These are phyloP conservation scores for Plumapathes pennacea DNA, from an alignment of 92 coral and sea anemone species.

Conservation along the genomic window DNA sequence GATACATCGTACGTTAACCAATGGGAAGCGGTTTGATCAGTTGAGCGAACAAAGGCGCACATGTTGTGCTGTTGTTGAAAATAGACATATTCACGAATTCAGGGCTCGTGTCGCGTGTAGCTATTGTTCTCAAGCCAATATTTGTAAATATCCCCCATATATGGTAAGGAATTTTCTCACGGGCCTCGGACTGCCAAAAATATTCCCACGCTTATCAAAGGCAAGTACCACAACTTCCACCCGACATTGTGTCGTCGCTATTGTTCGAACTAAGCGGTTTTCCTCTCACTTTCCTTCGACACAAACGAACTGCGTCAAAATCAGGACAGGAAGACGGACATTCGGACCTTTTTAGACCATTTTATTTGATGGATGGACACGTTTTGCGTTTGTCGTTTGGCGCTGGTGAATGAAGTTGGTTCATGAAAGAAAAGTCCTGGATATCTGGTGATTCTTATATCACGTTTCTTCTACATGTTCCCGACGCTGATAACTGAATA, in stretches of 20 bases:
- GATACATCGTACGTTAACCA: constrained; percentile 65
- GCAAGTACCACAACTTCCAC: constrained; percentile 41
- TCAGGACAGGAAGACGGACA: neutral
- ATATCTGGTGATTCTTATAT: too few species aligned
- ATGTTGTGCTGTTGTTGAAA: constrained; percentile 69
- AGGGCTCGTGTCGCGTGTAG: constrained; percentile 86
- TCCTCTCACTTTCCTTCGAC: constrained; percentile 12
- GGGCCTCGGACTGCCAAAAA: constrained; percentile 90
- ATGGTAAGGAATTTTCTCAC: constrained; percentile 97
- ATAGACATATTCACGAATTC: constrained; percentile 46
- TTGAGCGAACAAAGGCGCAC: constrained; percentile 72
- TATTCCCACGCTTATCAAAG: constrained; percentile 96
- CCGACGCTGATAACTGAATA: too few species aligned
- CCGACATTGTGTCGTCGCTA: constrained; percentile 64
- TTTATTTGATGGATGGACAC: too few species aligned
- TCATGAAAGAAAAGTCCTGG: too few species aligned
- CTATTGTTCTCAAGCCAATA: constrained; percentile 67
- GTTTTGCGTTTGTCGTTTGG: too few species aligned
- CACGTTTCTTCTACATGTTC: too few species aligned
- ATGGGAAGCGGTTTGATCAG: constrained; percentile 39
- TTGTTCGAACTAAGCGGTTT: constrained; percentile 67
- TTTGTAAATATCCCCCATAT: constrained; percentile 85
- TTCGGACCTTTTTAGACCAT: too few species aligned
- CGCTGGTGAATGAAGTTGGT: too few species aligned
- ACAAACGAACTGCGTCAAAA: neutral